phyloP scores from a whole-genome alignment of 2,113 vertebrate genomes.

The Hydropotes inermis region DNA sequence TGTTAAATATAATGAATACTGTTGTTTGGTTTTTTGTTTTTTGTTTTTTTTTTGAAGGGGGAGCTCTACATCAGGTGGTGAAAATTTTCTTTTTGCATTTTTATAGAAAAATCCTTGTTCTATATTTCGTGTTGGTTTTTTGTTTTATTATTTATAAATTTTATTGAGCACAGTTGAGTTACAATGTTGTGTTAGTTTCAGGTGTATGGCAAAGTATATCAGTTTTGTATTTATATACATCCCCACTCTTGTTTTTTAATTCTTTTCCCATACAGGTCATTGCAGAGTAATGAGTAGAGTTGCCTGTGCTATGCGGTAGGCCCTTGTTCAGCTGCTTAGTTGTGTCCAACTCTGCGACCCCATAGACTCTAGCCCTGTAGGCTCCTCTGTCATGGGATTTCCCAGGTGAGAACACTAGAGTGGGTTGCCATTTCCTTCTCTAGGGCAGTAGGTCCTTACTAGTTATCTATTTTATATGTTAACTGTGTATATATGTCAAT shows the following conservation, averaged over 20 bases:
- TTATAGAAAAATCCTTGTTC: background rate
- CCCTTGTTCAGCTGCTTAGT: background rate
- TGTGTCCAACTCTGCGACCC: rapidly evolving
- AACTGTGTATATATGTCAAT: background rate
- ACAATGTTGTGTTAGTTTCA: background rate
- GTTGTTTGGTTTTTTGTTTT: background rate
- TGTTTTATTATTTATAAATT: background rate
- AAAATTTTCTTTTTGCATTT: background rate
- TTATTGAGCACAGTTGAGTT: background rate
- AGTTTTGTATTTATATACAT: background rate
- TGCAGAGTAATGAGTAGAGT: background rate
- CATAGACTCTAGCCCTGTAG: background rate
- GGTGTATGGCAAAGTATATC: background rate
- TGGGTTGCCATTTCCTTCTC: background rate
- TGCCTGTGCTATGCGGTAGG: background rate
- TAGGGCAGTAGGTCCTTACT: background rate
- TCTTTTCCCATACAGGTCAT: background rate
- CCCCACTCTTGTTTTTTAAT: background rate
- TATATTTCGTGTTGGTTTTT: background rate
- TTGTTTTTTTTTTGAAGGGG: background rate
- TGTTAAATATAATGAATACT: background rate
- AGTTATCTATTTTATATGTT: background rate
- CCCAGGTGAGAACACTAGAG: background rate
- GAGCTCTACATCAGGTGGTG: background rate
- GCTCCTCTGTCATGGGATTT: background rate